Percentiles rank a stretch among this genome's conserved stretches.
Evolutionary conservation across 53 echinoderm and acorn worm genomes (phyloP).

Genomic region (Pentamera pediparva): DNA sequence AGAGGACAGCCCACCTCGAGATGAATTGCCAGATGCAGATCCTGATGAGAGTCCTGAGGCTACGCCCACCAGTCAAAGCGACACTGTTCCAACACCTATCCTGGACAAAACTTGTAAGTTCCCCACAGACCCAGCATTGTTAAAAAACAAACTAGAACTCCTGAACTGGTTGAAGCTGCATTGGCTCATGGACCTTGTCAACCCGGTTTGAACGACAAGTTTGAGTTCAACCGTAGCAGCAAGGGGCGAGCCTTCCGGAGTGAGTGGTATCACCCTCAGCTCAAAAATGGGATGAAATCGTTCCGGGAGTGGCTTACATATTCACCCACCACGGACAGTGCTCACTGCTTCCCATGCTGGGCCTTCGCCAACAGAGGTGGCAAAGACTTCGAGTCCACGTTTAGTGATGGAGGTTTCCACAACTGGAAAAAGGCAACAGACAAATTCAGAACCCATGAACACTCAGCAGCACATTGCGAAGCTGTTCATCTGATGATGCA

Average conservation of each 20-base stretch:
- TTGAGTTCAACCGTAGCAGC: constrained; percentile 8
- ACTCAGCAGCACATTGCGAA: background rate
- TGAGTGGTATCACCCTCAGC: constrained; percentile 14
- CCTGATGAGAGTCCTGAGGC: constrained; percentile 4
- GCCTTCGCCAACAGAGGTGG: too few species aligned
- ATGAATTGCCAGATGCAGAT: background rate
- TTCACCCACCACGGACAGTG: constrained; percentile 1
- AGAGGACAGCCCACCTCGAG: background rate
- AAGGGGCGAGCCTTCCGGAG: constrained; percentile 9
- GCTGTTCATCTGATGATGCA: constrained; percentile 16
- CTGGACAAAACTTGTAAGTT: constrained; percentile 14
- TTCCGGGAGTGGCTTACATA: constrained; percentile 9
- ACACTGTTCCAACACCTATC: too few species aligned
- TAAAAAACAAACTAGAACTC: background rate
- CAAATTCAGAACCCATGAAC: constrained; percentile 15
- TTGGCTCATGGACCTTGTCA: constrained; percentile 23
- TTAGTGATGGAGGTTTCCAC: constrained; percentile 17
- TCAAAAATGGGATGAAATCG: constrained; percentile 33
- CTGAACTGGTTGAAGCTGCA: too few species aligned
- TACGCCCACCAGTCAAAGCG: too few species aligned
- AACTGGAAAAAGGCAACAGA: constrained; percentile 19
- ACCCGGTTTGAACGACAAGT: constrained; percentile 21
- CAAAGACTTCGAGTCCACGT: constrained; percentile 2
- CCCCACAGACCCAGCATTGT: constrained; percentile 10
- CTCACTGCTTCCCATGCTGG: too few species aligned